These are phyloP conservation scores for Parnassius mnemosyne DNA, from an alignment of 2,888 invertebrate species.

Conservation along the genomic window DNA sequence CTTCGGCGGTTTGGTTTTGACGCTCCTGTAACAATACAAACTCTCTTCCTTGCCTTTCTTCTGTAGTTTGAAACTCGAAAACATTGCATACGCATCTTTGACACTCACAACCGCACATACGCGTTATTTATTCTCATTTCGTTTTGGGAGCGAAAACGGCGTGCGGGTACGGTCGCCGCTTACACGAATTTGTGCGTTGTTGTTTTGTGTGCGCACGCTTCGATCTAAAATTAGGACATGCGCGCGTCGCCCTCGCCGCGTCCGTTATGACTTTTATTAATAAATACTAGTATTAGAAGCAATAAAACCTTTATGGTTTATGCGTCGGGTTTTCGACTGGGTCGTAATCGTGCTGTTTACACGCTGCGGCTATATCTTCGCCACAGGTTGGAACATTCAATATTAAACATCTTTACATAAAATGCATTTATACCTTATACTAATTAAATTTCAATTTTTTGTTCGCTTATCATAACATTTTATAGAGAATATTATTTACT, in stretches of 20 bases:
- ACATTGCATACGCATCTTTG: conserved; percentile 62
- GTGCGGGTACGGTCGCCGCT: conserved; percentile 20
- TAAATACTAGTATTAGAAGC: conserved; percentile 64
- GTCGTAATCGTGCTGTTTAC: conserved; percentile 7
- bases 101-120: conserved; percentile 38
- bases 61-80: conserved; percentile 79
- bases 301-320: conserved; percentile 52
- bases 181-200: conserved; percentile 35
- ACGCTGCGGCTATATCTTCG: not conserved
- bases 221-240: conserved; percentile 62
- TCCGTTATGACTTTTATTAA: conserved; percentile 57
- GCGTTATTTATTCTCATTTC: conserved; percentile 24
- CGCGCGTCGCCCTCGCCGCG: conserved; percentile 56
- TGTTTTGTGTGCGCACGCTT: conserved; percentile 68
- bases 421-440: not conserved
- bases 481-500: too few species aligned
- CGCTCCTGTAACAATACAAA: conserved; percentile 70
- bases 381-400: not conserved
- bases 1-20: conserved; percentile 79
- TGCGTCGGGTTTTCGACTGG: conserved; percentile 27
- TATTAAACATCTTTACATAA: not conserved
- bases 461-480: too few species aligned
- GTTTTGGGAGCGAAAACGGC: conserved; percentile 6
- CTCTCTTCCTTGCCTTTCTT: conserved; percentile 77
- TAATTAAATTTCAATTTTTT: too few species aligned